These are phyloP conservation scores for Shargacucullia verbasci DNA, from an alignment of 2,888 invertebrate genomes.

Conservation along the genomic window DNA sequence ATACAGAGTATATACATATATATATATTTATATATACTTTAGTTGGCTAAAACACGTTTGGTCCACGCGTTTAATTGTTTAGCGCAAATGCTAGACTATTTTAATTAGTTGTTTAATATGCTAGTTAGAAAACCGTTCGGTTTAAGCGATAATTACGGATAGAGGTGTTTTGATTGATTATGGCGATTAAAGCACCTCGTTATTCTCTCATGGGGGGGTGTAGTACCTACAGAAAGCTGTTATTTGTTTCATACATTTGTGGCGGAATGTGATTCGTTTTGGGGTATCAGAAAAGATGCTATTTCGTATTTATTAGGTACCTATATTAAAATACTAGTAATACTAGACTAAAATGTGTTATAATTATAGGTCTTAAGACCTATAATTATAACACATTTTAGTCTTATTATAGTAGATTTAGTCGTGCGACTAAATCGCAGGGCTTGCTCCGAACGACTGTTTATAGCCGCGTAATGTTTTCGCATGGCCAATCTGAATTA, in stretches of 20 bases:
- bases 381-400: not conserved
- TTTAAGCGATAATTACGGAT: not conserved
- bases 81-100: slow-evolving; percentile 38
- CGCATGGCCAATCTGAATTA: slow-evolving; percentile 64
- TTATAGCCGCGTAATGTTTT: slow-evolving; percentile 51
- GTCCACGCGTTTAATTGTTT: slow-evolving; percentile 74
- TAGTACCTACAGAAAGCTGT: too few species aligned
- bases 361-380: too few species aligned
- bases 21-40: slow-evolving; percentile 68
- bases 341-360: too few species aligned
- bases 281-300: too few species aligned
- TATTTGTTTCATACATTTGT: too few species aligned
- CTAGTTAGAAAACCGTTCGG: slow-evolving; percentile 18
- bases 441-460: slow-evolving; percentile 9
- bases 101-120: slow-evolving; percentile 26
- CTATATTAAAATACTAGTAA: too few species aligned
- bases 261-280: too few species aligned
- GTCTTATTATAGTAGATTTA: too few species aligned
- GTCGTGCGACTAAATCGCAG: slow-evolving; percentile 24
- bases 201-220: too few species aligned
- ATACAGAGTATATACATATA: too few species aligned
- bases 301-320: too few species aligned
- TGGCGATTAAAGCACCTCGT: too few species aligned
- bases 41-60: slow-evolving; percentile 37
- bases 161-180: not conserved